phyloP scores from a whole-genome alignment of 2,797 vertebrate species.

The Takifugu ocellatus region DNA sequence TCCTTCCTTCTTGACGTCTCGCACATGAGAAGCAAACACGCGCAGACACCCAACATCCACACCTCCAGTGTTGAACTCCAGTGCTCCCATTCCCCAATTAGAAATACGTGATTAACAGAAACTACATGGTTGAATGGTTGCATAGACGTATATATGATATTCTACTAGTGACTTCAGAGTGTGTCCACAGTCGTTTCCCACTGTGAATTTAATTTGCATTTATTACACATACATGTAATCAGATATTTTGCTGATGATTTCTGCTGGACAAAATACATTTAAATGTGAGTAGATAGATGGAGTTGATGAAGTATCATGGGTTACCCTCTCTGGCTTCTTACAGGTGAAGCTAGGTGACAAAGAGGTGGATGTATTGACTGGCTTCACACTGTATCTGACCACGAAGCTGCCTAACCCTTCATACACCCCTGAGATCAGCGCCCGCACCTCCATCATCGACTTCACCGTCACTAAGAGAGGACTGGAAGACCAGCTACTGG shows the following conservation, averaged over 20 bases:
- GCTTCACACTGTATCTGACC: constrained; percentile 91
- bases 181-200: background rate
- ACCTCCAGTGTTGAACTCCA: background rate
- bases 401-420: constrained; percentile 92
- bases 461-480: constrained; percentile 96
- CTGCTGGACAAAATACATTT: background rate
- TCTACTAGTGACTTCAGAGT: no score
- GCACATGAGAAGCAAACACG: constrained; percentile 1
- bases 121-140: no score
- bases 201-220: background rate
- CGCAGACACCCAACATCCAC: background rate
- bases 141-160: no score
- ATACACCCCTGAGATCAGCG: constrained; percentile 93
- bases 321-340: background rate
- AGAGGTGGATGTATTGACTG: constrained; percentile 90
- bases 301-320: background rate
- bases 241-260: background rate
- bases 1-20: constrained; percentile 22
- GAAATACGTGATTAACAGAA: no score
- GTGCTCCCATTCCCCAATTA: no score
- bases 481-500: constrained; percentile 92
- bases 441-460: constrained; percentile 92
- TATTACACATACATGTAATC: background rate
- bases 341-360: constrained; percentile 97
- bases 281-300: background rate